A percentile compares a stretch with the other conserved stretches of the same genome.
Evolutionary conservation across 2,797 vertebrate species (phyloP).

Genomic region (Petrocephalus sullivani): DNA sequence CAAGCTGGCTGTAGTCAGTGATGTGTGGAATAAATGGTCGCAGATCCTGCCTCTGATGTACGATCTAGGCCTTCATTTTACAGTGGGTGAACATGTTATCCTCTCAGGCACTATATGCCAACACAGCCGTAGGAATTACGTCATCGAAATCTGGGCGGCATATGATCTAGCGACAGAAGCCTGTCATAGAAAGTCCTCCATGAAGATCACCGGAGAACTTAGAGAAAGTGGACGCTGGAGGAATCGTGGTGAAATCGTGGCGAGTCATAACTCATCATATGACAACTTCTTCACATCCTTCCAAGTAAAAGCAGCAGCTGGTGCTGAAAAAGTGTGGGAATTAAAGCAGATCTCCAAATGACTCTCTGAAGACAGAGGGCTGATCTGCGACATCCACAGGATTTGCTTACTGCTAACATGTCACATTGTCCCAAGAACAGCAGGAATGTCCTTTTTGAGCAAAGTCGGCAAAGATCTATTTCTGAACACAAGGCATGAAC

Average conservation of each 20-base stretch:
- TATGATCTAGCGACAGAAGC: neutral
- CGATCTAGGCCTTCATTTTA: neutral
- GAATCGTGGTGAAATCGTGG: neutral
- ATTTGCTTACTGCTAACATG: neutral
- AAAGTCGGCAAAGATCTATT: neutral
- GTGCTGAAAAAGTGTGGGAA: neutral
- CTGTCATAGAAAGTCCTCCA: neutral
- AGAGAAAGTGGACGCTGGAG: neutral
- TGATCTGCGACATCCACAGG: neutral
- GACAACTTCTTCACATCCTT: neutral
- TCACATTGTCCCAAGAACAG: neutral
- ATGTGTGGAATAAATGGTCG: neutral
- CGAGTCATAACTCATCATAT: neutral
- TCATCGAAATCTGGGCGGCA: neutral
- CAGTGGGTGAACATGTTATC: neutral
- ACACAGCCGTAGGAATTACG: neutral
- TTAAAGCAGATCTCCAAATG: neutral
- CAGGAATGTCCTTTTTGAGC: constrained; percentile 4
- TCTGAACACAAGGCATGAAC: neutral
- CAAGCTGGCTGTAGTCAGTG: neutral
- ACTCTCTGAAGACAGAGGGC: neutral
- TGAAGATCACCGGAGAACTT: neutral
- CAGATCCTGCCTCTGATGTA: neutral
- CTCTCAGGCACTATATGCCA: neutral
- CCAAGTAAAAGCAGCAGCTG: neutral